These are phyloP conservation scores for Oscheius sp. DNA, from an alignment of 2,888 invertebrate genomes.

Conservation along the genomic window DNA sequence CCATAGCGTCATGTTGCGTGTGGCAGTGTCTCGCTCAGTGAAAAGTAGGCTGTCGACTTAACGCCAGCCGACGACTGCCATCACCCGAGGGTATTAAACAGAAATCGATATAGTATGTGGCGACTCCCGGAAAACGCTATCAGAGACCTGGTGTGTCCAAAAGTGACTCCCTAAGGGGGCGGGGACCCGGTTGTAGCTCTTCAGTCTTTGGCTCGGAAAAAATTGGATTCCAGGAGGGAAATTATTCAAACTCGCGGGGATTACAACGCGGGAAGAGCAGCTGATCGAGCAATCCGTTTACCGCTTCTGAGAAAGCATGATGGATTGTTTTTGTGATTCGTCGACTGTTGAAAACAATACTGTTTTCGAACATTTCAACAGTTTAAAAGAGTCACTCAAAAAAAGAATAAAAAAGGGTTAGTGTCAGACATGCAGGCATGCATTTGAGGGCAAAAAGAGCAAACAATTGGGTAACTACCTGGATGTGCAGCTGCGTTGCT, in stretches of 20 bases:
- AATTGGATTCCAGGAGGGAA: background rate
- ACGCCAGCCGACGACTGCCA: constrained; percentile 32
- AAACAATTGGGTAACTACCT: constrained; percentile 20
- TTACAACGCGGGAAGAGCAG: constrained; percentile 12
- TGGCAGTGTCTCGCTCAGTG: background rate
- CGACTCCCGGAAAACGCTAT: constrained; percentile 25
- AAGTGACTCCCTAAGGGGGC: constrained; percentile 3
- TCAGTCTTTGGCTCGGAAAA: constrained; percentile 1
- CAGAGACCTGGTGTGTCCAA: constrained; percentile 9
- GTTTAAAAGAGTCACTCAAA: too few species aligned
- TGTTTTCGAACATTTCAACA: too few species aligned
- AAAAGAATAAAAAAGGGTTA: too few species aligned
- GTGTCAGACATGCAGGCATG: too few species aligned
- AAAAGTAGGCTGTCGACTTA: constrained; percentile 21
- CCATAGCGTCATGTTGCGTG: constrained; percentile 24
- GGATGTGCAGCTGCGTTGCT: constrained; percentile 26
- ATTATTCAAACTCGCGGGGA: constrained; percentile 17
- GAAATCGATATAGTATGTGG: constrained; percentile 5
- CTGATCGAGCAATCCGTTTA: constrained; percentile 1
- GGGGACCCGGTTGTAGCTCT: background rate
- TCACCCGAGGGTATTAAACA: constrained; percentile 32
- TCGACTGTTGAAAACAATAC: too few species aligned
- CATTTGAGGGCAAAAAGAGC: too few species aligned
- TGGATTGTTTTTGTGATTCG: too few species aligned
- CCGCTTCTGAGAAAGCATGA: too few species aligned